Conservation (phyloP, 1,140 invertebrate genomes). For the Adelges cooleyi region DNA sequence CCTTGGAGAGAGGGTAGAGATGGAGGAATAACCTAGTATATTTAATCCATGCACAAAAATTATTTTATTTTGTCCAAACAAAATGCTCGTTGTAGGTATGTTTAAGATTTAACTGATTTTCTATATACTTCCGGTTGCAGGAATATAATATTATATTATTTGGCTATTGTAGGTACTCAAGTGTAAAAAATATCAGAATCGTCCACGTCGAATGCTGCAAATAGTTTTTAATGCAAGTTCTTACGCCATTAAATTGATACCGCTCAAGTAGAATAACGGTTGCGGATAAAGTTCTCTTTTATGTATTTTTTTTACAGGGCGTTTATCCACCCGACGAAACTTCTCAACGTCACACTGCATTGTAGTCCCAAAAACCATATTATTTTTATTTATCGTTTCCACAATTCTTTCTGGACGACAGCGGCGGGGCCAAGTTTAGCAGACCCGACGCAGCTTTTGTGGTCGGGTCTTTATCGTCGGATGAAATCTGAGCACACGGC, state of each 20-base stretch:
- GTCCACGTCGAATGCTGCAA: not conserved
- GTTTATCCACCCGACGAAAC: slow-evolving; percentile 21
- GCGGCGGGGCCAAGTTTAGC: slow-evolving; percentile 17
- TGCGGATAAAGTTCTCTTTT: slow-evolving; percentile 1
- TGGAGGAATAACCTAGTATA: too few species aligned
- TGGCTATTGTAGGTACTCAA: not conserved
- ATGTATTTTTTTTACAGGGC: slow-evolving; percentile 18
- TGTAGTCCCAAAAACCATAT: slow-evolving; percentile 16
- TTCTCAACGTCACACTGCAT: slow-evolving; percentile 7
- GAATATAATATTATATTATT: not conserved
- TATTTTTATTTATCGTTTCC: slow-evolving; percentile 21
- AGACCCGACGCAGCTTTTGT: slow-evolving; percentile 1
- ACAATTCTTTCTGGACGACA: slow-evolving; percentile 2
- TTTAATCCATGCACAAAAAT: too few species aligned
- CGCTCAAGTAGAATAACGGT: not conserved
- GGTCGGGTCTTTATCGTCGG: slow-evolving; percentile 11
- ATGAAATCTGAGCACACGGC: slow-evolving; percentile 2
- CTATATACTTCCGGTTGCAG: too few species aligned
- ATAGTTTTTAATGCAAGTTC: not conserved
- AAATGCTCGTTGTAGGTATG: too few species aligned
- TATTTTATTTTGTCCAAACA: too few species aligned
- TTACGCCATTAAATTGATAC: not conserved
- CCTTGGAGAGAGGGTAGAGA: too few species aligned
- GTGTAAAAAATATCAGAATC: not conserved
- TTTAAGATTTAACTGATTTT: too few species aligned